Evolutionary conservation across 2,113 vertebrate genomes (phyloP).

Genomic region (Zeus faber): DNA sequence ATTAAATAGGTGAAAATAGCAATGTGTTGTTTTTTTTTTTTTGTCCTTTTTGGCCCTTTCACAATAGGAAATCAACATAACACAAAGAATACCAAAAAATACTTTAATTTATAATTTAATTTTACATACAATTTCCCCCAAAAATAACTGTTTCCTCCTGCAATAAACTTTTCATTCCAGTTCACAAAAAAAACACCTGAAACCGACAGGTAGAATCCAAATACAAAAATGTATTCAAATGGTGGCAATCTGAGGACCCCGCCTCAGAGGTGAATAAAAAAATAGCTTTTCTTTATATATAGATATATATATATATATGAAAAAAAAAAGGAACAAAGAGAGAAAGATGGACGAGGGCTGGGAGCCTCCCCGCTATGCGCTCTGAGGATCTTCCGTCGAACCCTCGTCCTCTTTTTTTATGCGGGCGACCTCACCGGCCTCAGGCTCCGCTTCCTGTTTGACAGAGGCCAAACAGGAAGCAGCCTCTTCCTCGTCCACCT

Average conservation of each 20-base stretch:
- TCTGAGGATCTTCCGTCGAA: slow-evolving; percentile 40
- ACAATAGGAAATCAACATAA: slow-evolving; percentile 83
- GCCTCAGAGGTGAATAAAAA: slow-evolving; percentile 83
- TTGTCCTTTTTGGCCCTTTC: slow-evolving; percentile 65
- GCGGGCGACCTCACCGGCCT: slow-evolving; percentile 34
- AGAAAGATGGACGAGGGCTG: slow-evolving; percentile 52
- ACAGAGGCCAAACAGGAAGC: slow-evolving; percentile 65
- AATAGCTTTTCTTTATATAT: slow-evolving; percentile 65
- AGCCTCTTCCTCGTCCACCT: slow-evolving; percentile 61
- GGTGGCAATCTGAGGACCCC: slow-evolving; percentile 77
- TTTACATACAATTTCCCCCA: slow-evolving; percentile 73
- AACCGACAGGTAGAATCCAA: slow-evolving; percentile 85
- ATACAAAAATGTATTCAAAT: slow-evolving; percentile 99
- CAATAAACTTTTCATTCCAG: slow-evolving; percentile 70
- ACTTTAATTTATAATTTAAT: slow-evolving; percentile 99
- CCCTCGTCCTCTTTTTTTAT: slow-evolving; percentile 43
- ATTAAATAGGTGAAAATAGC: slow-evolving; percentile 17
- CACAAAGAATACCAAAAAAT: slow-evolving; percentile 97
- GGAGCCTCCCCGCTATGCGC: slow-evolving; percentile 65
- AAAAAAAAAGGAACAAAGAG: slow-evolving; percentile 42
- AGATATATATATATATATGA: no score
- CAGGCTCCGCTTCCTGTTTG: slow-evolving; percentile 82
- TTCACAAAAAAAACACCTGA: slow-evolving; percentile 87
- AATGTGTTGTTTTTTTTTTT: slow-evolving; percentile 12
- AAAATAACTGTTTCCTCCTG: slow-evolving; percentile 74